Percentiles rank a stretch among this genome's conserved stretches.
Conservation (phyloP, 1,140 invertebrate genomes). For the Drosophila bocki region DNA sequence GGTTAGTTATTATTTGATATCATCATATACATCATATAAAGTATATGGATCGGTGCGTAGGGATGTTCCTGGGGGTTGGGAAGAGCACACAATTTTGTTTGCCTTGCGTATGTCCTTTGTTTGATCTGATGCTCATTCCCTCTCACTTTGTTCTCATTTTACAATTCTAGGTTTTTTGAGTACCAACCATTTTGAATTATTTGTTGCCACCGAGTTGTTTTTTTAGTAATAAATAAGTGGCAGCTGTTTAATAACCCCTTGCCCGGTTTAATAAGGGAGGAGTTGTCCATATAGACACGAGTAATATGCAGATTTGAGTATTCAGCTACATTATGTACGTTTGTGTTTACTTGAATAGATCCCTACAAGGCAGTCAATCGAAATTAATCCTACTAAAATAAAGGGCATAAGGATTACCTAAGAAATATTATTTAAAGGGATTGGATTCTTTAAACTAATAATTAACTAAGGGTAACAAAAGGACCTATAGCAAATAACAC, state of each 20-base stretch:
- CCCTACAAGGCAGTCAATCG: slow-evolving; percentile 23
- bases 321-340: slow-evolving; percentile 3
- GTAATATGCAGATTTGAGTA: slow-evolving; percentile 30
- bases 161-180: slow-evolving; percentile 47
- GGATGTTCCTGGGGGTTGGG: slow-evolving; percentile 41
- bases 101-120: slow-evolving; percentile 29
- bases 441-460: too few relatives aligned
- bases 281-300: slow-evolving; percentile 12
- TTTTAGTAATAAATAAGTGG: slow-evolving; percentile 67
- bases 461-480: too few relatives aligned
- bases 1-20: slow-evolving; percentile 69
- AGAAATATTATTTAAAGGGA: too few relatives aligned
- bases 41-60: slow-evolving; percentile 24
- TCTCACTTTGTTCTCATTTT: slow-evolving; percentile 74
- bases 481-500: too few relatives aligned
- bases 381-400: slow-evolving; percentile 26
- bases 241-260: slow-evolving; percentile 60
- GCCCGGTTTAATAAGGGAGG: neutral
- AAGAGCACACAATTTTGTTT: slow-evolving; percentile 20
- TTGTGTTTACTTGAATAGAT: neutral
- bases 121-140: slow-evolving; percentile 47
- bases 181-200: slow-evolving; percentile 71
- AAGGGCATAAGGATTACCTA: neutral
- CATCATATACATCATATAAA: slow-evolving; percentile 16
- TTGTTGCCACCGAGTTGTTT: slow-evolving; percentile 29